Evolutionary conservation across 2,888 invertebrate species (phyloP), one percentile per base, ranked within the genome.

Genomic region (Cheilosia grossa): DNA sequence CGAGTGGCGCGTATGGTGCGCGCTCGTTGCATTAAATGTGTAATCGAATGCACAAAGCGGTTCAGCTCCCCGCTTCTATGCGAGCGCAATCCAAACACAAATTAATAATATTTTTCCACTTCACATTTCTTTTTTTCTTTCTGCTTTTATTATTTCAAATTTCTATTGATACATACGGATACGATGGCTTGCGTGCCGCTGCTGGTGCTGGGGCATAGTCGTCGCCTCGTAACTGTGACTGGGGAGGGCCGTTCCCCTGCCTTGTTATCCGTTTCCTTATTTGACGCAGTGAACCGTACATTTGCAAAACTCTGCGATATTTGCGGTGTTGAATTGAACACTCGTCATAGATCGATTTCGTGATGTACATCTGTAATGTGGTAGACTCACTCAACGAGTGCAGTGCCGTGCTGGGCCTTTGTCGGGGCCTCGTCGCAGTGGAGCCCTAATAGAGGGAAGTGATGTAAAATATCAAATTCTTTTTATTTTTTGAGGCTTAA

Each of bases 271-370:
- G 63, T 30, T 75, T 81, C 69, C 61, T 74, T 74, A 64, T 70
- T 77, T 66, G 70, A 70, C 4, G 77, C 70, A 74, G 47, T 77
- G 82, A 82, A 72, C 82, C 70, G 59, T 70, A 70, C 64, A 77
- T 75, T 82, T 72, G 73, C 82, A 61, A 82, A 72, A 82, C 64
- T 77, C 58, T 64, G 59, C 59, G 77, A 77, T 77, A 81, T 81
- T 81, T 81, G 80, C 74, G 80, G 74, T 81, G 74, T 51, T 56
- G 74, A 74, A 74, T 61, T 75, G 69, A 82, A 74, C 74, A 74
- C 67, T 82, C 70, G 66, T 72, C 70, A 72, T 63, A 82, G 63
- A 77, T 77, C 82, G 64, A 82, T 77, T 75, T 66, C 70, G 53
- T 82, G 77, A 82, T 70, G 66, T 61, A 73, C 66, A 53, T 30